Evolutionary conservation across 2,888 invertebrate species (phyloP).

Genomic region (Caenorhabditis sinica): DNA sequence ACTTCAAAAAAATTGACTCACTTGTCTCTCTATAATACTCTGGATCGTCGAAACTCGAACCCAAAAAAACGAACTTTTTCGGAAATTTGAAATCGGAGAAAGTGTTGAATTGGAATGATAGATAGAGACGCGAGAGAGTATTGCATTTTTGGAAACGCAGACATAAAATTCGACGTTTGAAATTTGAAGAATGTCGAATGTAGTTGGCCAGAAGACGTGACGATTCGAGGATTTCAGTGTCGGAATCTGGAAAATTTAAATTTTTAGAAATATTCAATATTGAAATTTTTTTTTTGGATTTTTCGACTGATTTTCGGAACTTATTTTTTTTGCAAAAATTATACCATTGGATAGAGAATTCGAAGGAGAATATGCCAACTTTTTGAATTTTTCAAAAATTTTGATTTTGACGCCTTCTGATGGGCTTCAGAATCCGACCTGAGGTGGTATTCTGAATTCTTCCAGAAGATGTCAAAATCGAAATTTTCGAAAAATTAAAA

Average conservation of each 20-base stretch:
- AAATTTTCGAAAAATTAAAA: neutral
- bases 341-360: too few species aligned
- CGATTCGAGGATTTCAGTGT: conserved; percentile 1
- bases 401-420: too few species aligned
- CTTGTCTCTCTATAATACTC: neutral
- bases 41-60: conserved; percentile 1
- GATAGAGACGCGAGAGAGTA: conserved; percentile 20
- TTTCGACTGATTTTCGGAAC: neutral
- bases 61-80: conserved; percentile 22
- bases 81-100: conserved; percentile 32
- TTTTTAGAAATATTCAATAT: conserved; percentile 1
- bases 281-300: neutral
- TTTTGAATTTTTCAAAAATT: too few species aligned
- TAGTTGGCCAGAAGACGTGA: conserved; percentile 32
- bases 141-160: conserved; percentile 4
- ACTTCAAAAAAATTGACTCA: conserved; percentile 4
- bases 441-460: too few species aligned
- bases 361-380: too few species aligned
- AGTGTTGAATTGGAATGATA: conserved; percentile 28
- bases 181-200: conserved; percentile 34
- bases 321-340: too few species aligned
- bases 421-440: too few species aligned
- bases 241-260: conserved; percentile 13
- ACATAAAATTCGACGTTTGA: neutral
- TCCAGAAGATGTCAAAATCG: too few species aligned